phyloP scores from a whole-genome alignment of 2,797 vertebrate genomes.

The Otus scops region DNA sequence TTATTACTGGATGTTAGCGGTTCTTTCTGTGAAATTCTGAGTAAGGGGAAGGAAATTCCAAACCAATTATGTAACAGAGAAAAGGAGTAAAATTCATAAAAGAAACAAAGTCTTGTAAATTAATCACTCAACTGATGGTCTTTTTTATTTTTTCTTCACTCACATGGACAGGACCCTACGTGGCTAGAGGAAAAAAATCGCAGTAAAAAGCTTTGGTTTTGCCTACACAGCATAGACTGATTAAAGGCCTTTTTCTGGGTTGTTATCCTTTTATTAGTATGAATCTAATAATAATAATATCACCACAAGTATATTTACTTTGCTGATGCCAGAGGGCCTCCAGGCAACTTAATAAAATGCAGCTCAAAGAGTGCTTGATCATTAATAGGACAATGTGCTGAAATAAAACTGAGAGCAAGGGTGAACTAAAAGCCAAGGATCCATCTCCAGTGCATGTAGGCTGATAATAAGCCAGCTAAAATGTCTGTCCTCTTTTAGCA shows the following conservation, averaged over 20 bases:
- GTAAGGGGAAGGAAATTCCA: slow-evolving; percentile 58
- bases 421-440: slow-evolving; percentile 42
- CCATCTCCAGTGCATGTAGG: not conserved
- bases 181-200: not conserved
- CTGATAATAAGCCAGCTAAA: slow-evolving; percentile 28
- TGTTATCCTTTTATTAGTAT: slow-evolving; percentile 63
- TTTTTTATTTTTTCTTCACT: not conserved
- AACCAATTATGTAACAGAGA: slow-evolving; percentile 38
- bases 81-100: slow-evolving; percentile 44
- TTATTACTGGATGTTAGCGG: not conserved
- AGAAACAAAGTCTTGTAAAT: slow-evolving; percentile 48
- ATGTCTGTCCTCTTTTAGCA: slow-evolving; percentile 34
- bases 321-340: slow-evolving; percentile 44
- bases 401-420: slow-evolving; percentile 44
- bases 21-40: slow-evolving; percentile 43
- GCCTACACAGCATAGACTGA: slow-evolving; percentile 47
- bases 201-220: slow-evolving; percentile 35
- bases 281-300: slow-evolving; percentile 66
- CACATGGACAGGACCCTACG: not conserved
- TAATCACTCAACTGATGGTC: slow-evolving; percentile 27
- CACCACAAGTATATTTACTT: slow-evolving; percentile 66
- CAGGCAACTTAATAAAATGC: slow-evolving; percentile 55
- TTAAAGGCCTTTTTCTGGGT: slow-evolving; percentile 55
- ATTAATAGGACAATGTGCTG: slow-evolving; percentile 52
- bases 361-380: slow-evolving; percentile 40